Evolutionary conservation across 1,140 invertebrate genomes (phyloP).

Genomic region (Leptoteleia sp.): DNA sequence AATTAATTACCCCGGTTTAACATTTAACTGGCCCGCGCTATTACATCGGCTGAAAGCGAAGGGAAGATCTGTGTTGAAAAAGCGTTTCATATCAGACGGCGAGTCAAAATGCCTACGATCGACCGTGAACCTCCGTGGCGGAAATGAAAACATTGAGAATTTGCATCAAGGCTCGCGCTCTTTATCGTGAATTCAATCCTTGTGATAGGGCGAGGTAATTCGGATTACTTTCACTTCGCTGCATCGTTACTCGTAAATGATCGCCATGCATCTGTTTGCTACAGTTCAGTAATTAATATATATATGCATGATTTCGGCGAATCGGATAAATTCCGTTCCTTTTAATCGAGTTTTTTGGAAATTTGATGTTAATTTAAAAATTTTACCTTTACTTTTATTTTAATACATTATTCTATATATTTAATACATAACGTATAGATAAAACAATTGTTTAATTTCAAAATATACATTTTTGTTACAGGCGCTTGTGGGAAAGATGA

Average conservation of each 20-base stretch:
- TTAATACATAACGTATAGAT: too few species aligned
- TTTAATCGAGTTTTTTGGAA: too few species aligned
- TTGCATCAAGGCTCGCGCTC: constrained; percentile 48
- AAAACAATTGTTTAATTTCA: too few species aligned
- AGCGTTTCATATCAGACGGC: constrained; percentile 36
- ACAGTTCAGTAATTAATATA: constrained; percentile 19
- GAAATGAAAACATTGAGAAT: constrained; percentile 65
- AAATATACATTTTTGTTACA: too few species aligned
- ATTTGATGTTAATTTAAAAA: too few species aligned
- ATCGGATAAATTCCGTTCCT: too few species aligned
- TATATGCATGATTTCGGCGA: not conserved
- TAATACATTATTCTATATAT: too few species aligned
- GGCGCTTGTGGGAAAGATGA: too few species aligned
- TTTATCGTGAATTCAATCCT: constrained; percentile 53
- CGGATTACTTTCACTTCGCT: constrained; percentile 55
- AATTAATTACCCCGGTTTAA: constrained; percentile 28
- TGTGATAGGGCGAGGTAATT: constrained; percentile 53
- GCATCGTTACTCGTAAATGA: constrained; percentile 33
- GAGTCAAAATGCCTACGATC: constrained; percentile 64
- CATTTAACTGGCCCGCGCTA: constrained; percentile 42
- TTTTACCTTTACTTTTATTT: too few species aligned
- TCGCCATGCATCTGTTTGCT: constrained; percentile 17
- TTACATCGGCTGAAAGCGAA: constrained; percentile 42
- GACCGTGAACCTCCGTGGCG: constrained; percentile 60
- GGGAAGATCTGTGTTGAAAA: constrained; percentile 37